Evolutionary conservation across 1,140 invertebrate genomes (phyloP).

Genomic region (Lepidostoma basale): DNA sequence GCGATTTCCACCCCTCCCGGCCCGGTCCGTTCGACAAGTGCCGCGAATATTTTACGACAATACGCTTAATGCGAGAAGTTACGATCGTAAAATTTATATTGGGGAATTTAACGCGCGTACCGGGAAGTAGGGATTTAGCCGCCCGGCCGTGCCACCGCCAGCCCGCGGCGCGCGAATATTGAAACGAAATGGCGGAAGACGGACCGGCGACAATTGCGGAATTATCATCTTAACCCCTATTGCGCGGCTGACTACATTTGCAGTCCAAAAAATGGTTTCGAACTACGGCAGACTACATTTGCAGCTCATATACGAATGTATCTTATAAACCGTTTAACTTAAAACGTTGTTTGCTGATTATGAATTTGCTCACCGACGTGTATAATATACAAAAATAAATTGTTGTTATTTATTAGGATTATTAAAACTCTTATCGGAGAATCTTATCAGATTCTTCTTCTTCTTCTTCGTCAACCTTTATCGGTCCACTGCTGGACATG

Average conservation of each 20-base stretch:
- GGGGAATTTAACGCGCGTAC: conserved; percentile 39
- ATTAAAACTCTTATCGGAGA: no score
- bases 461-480: no score
- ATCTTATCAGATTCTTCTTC: no score
- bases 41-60: conserved; percentile 45
- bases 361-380: no score
- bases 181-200: conserved; percentile 17
- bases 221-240: neutral
- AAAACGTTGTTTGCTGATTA: neutral
- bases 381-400: no score
- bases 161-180: conserved; percentile 25
- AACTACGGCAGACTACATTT: no score
- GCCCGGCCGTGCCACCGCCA: neutral
- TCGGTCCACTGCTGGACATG: no score
- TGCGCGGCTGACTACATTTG: no score
- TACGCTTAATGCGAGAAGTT: conserved; percentile 46
- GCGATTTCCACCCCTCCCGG: neutral
- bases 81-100: conserved; percentile 46
- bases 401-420: no score
- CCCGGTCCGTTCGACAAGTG: conserved; percentile 26
- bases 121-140: conserved; percentile 25
- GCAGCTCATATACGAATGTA: neutral
- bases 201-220: neutral
- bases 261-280: no score
- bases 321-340: neutral